Evolutionary conservation across 2,113 vertebrate genomes (phyloP).

Genomic region (Bubo scandiacus): DNA sequence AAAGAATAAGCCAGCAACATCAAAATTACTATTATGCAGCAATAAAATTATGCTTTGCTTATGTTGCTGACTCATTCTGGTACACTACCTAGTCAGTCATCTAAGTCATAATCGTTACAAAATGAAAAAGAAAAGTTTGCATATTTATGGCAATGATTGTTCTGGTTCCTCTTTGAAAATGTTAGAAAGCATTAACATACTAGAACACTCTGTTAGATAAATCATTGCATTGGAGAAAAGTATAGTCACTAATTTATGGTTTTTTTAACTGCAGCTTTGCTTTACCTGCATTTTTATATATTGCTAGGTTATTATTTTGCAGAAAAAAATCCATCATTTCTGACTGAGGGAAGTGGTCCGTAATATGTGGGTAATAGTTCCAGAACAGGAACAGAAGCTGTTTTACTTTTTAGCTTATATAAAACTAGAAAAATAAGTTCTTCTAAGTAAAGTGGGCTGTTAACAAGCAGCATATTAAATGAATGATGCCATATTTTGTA

Average conservation of each 20-base stretch:
- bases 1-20: neutral
- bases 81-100: neutral
- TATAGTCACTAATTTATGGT: neutral
- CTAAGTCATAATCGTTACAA: neutral
- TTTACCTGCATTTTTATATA: neutral
- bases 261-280: neutral
- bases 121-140: neutral
- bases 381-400: neutral
- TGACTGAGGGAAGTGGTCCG: neutral
- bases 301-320: neutral
- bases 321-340: neutral
- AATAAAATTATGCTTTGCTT: neutral
- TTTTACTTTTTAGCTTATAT: neutral
- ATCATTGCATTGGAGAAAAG: neutral
- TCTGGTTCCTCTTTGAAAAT: neutral
- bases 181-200: neutral
- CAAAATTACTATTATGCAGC: neutral
- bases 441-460: neutral
- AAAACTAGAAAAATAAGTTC: constrained; percentile 12
- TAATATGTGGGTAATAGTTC: neutral
- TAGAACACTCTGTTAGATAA: neutral
- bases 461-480: neutral
- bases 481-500: neutral
- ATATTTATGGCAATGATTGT: neutral
- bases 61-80: neutral